These are phyloP conservation scores for Tenthredo livida DNA, from an alignment of 2,888 invertebrate genomes.

Conservation along the genomic window DNA sequence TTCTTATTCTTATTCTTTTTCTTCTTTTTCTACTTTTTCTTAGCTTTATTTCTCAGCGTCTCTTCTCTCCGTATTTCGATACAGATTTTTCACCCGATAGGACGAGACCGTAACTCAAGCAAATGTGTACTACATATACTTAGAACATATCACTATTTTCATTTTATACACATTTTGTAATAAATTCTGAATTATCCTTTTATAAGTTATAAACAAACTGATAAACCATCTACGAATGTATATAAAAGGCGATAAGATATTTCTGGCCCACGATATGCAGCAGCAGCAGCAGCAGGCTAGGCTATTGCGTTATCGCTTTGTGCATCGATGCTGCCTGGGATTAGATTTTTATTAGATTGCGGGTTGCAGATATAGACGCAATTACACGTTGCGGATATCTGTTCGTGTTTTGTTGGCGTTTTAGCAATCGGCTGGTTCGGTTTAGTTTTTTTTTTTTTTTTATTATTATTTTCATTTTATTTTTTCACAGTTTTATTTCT, in stretches of 20 bases:
- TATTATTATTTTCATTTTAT: background rate
- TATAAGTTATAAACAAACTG: background rate
- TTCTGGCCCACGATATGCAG: background rate
- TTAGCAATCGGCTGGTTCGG: background rate
- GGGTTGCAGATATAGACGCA: slow-evolving; percentile 6
- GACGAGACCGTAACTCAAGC: background rate
- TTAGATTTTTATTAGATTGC: slow-evolving; percentile 50
- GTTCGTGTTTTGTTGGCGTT: background rate
- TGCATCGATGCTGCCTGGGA: slow-evolving; percentile 33
- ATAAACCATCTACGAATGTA: background rate
- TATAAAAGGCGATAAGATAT: slow-evolving; percentile 22
- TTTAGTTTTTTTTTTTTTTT: background rate
- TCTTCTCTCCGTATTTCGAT: background rate
- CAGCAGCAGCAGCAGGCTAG: too few relatives aligned
- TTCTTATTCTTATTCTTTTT: background rate
- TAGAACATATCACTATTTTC: background rate
- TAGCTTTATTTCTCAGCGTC: background rate
- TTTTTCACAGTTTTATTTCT: background rate
- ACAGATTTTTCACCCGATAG: background rate
- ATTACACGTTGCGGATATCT: background rate
- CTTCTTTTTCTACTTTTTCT: background rate
- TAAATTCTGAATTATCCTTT: background rate
- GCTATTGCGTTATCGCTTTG: slow-evolving; percentile 26
- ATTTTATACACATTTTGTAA: background rate
- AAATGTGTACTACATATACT: background rate